These are phyloP conservation scores for Oceanodroma tethys DNA, from an alignment of 2,113 vertebrate species.

Conservation along the genomic window DNA sequence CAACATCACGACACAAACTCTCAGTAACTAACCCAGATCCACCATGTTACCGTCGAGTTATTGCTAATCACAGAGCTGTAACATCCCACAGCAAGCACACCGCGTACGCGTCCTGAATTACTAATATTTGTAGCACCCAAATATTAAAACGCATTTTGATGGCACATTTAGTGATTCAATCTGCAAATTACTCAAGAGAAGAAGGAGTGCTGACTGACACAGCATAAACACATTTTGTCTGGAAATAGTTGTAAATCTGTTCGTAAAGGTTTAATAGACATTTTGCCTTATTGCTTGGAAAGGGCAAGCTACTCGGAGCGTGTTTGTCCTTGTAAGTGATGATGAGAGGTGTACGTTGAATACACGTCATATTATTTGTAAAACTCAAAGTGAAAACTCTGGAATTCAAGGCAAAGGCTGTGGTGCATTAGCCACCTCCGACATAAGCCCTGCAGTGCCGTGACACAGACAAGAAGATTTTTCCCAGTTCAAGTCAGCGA, in stretches of 20 bases:
- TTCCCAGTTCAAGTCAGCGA: neutral
- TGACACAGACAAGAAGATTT: neutral
- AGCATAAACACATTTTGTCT: neutral
- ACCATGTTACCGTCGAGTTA: neutral
- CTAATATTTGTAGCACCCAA: neutral
- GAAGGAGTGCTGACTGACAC: neutral
- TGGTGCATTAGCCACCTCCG: neutral
- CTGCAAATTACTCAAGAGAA: neutral
- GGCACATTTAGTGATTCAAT: neutral
- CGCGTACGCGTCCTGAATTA: rapidly evolving
- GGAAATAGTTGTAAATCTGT: neutral
- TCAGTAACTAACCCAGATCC: neutral
- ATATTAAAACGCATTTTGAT: neutral
- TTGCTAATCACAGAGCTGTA: neutral
- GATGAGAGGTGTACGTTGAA: neutral
- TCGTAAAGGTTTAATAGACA: neutral
- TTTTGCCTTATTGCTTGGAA: neutral
- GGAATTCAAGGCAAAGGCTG: neutral
- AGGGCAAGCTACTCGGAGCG: neutral
- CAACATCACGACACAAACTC: neutral
- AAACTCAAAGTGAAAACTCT: neutral
- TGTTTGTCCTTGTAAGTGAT: neutral
- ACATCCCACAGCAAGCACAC: neutral
- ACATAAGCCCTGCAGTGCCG: neutral
- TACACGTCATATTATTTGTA: neutral